Evolutionary conservation across 2,113 vertebrate species (phyloP).

Genomic region (Gracilinanus agilis): DNA sequence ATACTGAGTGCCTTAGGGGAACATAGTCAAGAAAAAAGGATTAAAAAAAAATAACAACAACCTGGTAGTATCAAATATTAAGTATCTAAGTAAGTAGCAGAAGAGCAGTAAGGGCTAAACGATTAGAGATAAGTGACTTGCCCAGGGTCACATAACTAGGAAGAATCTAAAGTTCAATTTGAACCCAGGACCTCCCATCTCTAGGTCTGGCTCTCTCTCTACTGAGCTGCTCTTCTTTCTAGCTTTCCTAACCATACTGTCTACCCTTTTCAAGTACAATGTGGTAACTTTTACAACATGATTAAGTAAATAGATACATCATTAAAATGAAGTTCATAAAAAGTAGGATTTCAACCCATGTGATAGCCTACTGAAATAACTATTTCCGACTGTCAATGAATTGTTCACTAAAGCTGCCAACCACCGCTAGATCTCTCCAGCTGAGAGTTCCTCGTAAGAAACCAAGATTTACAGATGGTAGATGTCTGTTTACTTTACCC

Average conservation of each 20-base stretch:
- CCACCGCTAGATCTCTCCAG: slow-evolving; percentile 52
- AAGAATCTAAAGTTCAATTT: too few species aligned
- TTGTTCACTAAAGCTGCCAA: slow-evolving; percentile 9
- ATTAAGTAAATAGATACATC: background rate
- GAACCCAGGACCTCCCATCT: too few species aligned
- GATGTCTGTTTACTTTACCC: slow-evolving; percentile 60
- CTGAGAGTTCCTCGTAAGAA: slow-evolving; percentile 59
- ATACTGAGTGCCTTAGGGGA: background rate
- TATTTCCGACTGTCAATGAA: slow-evolving; percentile 40
- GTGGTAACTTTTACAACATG: background rate
- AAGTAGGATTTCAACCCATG: slow-evolving; percentile 2
- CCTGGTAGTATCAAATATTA: too few species aligned
- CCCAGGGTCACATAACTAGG: too few species aligned
- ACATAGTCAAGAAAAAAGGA: background rate
- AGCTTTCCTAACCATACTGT: background rate
- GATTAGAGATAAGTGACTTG: too few species aligned
- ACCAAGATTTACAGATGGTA: slow-evolving; percentile 54
- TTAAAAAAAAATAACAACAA: too few species aligned
- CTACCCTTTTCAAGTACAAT: background rate
- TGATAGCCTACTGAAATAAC: slow-evolving; percentile 1
- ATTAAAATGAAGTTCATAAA: slow-evolving; percentile 35
- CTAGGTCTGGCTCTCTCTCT: too few species aligned
- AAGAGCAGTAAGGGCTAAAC: too few species aligned
- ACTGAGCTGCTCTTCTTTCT: too few species aligned
- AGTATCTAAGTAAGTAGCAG: too few species aligned